Base-by-base conservation (phyloP, 1,140 invertebrate genomes). In the Harpegnathos saltator region DNA sequence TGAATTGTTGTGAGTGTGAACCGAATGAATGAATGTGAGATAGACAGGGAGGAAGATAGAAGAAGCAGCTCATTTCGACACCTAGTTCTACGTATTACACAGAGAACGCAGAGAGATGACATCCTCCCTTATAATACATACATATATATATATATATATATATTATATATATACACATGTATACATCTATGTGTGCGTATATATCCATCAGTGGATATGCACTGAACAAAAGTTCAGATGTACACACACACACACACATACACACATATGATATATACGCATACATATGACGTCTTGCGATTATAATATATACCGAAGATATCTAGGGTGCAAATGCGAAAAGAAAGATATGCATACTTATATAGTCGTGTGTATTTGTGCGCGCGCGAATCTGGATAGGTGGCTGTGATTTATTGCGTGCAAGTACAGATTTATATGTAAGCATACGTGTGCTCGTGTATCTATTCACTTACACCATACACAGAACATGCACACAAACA, bases 71-170 rank as follows among this genome's bases (percentile, higher is more conserved):
- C 89, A 93, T 93, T 93, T 93, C 87, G 91, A 88, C 92, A 94
- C 90, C 91, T 93, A 93, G 91, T 92, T 92, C 90, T 93, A 91
- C 92, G 88, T 93, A 93, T 90, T 44, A 92, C 85, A 88, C 88
- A 71, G 58, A 71, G 58, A 87, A 85, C 14, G 24, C 22, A 52
- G 68, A 19, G 52, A 65, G 50, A 58, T n/a, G 15, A 58, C 7
- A 56, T 58, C 7, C 33, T 69, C 52, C 38, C 38, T 44, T 9
- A 44, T 44, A 44, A 44, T 33, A 44, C 9, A 38, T 19, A 66
- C n/a, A 3, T 77, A n/a, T n/a, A 17, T 66, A 29, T 73, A 33
- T 59, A 73, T 58, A 15, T 44, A 54, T 58, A 59, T 56, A 44
- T 44, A 73, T 73, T n/a, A 29, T 15, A 22, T 44, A 54, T 17